Conservation (phyloP, 2,888 invertebrate genomes). For the Dusona sp. region DNA sequence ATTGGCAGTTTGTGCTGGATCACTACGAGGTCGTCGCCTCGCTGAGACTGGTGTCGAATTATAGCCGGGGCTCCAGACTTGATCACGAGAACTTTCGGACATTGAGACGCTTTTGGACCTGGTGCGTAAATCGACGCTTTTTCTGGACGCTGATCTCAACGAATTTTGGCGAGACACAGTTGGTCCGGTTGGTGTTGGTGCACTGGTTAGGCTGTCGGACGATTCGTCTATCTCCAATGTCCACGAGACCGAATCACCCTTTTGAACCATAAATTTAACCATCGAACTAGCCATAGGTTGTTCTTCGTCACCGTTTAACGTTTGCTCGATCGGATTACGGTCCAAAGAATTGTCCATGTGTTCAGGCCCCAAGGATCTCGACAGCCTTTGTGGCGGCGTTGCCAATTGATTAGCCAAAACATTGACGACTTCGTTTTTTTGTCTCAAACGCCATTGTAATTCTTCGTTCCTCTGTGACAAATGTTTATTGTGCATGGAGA, state of each 20-base stretch:
- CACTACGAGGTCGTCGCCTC: conserved; percentile 78
- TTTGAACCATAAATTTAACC: conserved; percentile 93
- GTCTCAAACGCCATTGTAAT: conserved; percentile 93
- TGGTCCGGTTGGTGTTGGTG: conserved; percentile 68
- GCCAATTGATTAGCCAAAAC: conserved; percentile 81
- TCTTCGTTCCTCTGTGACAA: conserved; percentile 94
- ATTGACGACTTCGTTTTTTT: conserved; percentile 90
- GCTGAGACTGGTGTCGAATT: conserved; percentile 78
- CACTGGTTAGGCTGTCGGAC: conserved; percentile 66
- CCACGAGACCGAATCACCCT: conserved; percentile 94
- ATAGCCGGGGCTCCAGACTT: conserved; percentile 78
- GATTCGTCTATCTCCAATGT: conserved; percentile 90
- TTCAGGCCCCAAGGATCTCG: conserved; percentile 80
- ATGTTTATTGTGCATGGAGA: conserved; percentile 91
- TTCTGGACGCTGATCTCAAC: conserved; percentile 76
- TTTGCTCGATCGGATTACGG: conserved; percentile 82
- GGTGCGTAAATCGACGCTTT: conserved; percentile 76
- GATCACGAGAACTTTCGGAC: conserved; percentile 72
- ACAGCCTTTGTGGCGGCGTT: conserved; percentile 76
- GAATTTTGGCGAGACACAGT: conserved; percentile 80
- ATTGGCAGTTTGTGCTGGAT: conserved; percentile 83
- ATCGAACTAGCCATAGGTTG: conserved; percentile 91
- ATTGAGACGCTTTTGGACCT: conserved; percentile 82
- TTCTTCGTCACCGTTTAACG: conserved; percentile 84
- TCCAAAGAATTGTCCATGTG: conserved; percentile 74